A percentile compares a stretch with the other conserved stretches of the same genome.
These are phyloP conservation scores for Chrysodeixis includens DNA, from an alignment of 2,888 invertebrate genomes.

Conservation along the genomic window DNA sequence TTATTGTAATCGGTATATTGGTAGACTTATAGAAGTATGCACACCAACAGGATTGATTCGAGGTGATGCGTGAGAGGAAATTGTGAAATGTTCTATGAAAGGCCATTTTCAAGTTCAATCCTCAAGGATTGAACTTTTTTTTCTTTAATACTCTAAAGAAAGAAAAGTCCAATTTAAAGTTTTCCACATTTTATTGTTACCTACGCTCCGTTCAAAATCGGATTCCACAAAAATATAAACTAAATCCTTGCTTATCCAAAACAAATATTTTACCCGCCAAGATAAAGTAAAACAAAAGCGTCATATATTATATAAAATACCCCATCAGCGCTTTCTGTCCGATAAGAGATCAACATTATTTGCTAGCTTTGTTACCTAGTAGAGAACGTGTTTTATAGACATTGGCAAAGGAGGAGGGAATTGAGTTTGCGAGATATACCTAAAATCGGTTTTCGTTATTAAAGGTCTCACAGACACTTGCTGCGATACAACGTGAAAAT, in stretches of 20 bases:
- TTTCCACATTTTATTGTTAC: background rate
- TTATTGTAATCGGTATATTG: background rate
- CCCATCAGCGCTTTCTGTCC: conserved; percentile 61
- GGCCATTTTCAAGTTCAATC: too few relatives aligned
- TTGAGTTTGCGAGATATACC: conserved; percentile 68
- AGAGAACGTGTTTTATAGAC: conserved; percentile 76
- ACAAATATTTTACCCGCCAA: conserved; percentile 21
- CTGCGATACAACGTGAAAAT: background rate
- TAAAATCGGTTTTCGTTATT: conserved; percentile 54
- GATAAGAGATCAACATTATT: conserved; percentile 69
- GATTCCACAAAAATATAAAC: conserved; percentile 5
- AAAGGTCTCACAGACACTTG: conserved; percentile 23
- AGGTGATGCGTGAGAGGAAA: too few relatives aligned
- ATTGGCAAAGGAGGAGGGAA: conserved; percentile 72
- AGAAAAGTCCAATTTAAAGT: background rate
- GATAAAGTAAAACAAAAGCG: conserved; percentile 40
- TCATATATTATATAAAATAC: conserved; percentile 62
- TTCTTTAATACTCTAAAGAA: background rate
- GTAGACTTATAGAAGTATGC: too few relatives aligned
- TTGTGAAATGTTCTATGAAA: too few relatives aligned
- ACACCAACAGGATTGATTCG: too few relatives aligned
- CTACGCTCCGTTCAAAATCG: background rate
- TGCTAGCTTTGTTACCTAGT: conserved; percentile 69
- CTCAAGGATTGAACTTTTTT: too few relatives aligned
- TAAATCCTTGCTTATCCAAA: background rate